phyloP scores from a whole-genome alignment of 2,888 invertebrate genomes.

The Tholera decimalis region DNA sequence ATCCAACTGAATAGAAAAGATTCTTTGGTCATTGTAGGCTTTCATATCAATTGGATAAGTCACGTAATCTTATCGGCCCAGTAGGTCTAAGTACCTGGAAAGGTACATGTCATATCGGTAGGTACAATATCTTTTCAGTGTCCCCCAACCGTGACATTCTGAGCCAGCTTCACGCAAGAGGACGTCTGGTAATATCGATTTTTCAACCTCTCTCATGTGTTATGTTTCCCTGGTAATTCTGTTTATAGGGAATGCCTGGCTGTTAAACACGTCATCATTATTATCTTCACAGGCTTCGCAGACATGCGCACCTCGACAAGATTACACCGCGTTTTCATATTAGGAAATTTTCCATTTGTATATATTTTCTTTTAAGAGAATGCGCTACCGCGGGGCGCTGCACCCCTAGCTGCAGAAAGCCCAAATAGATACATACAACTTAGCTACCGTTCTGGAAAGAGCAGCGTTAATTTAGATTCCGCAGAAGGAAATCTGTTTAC shows the following conservation, averaged over 20 bases:
- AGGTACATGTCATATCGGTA: not conserved
- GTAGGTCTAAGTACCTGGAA: not conserved
- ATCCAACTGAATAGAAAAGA: not conserved
- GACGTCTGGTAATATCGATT: slow-evolving; percentile 31
- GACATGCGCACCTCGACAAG: too few species aligned
- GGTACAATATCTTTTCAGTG: slow-evolving; percentile 15
- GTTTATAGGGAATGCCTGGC: too few species aligned
- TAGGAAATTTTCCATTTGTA: too few species aligned
- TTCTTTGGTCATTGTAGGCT: slow-evolving; percentile 20
- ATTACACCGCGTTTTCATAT: too few species aligned
- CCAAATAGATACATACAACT: too few species aligned
- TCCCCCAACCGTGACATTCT: slow-evolving; percentile 35
- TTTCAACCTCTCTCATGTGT: not conserved
- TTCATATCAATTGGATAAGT: slow-evolving; percentile 35
- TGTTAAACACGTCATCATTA: too few species aligned
- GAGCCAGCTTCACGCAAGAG: slow-evolving; percentile 17
- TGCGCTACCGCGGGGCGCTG: too few species aligned
- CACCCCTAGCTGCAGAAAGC: too few species aligned
- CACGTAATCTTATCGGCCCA: slow-evolving; percentile 25
- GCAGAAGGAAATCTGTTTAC: not conserved
- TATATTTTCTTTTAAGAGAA: too few species aligned
- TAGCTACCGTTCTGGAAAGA: too few species aligned
- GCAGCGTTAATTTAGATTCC: not conserved
- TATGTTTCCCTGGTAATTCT: not conserved
- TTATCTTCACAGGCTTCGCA: too few species aligned